These are phyloP conservation scores for Microcebus ravelobensis DNA, from an alignment of 2,113 vertebrate genomes.

Conservation along the genomic window DNA sequence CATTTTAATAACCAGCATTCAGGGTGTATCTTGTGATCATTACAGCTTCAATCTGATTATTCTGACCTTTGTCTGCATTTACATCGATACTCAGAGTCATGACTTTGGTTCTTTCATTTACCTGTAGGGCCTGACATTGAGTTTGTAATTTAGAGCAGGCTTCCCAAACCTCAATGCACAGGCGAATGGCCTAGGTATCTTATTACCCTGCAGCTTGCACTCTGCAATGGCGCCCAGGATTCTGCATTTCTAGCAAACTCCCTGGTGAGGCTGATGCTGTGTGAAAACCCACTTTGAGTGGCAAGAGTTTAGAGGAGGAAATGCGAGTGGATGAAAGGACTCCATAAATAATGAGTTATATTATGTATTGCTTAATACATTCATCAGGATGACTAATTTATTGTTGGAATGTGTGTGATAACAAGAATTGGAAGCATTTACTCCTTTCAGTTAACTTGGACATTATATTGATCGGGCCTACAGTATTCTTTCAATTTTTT, in stretches of 20 bases:
- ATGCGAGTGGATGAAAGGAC: not conserved
- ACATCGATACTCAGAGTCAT: not conserved
- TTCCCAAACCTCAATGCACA: not conserved
- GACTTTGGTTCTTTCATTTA: not conserved
- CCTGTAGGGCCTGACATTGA: not conserved
- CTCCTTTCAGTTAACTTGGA: not conserved
- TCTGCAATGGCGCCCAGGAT: not conserved
- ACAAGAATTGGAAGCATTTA: not conserved
- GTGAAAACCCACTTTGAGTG: not conserved
- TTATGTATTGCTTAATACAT: not conserved
- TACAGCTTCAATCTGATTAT: not conserved
- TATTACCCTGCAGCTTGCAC: not conserved
- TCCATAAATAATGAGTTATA: not conserved
- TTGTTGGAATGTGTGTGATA: not conserved
- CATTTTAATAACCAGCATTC: not conserved
- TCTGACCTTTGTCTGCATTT: not conserved
- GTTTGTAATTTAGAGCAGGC: not conserved
- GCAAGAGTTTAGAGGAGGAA: not conserved
- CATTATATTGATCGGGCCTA: not conserved
- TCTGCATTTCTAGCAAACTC: not conserved
- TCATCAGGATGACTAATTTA: not conserved
- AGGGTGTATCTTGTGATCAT: not conserved
- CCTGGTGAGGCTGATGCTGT: not conserved
- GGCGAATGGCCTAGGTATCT: not conserved
- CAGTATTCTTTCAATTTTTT: not conserved